Percentiles rank a stretch among this genome's conserved stretches.
Conservation (phyloP, 2,797 vertebrate genomes). For the Neosalanx taihuensis region DNA sequence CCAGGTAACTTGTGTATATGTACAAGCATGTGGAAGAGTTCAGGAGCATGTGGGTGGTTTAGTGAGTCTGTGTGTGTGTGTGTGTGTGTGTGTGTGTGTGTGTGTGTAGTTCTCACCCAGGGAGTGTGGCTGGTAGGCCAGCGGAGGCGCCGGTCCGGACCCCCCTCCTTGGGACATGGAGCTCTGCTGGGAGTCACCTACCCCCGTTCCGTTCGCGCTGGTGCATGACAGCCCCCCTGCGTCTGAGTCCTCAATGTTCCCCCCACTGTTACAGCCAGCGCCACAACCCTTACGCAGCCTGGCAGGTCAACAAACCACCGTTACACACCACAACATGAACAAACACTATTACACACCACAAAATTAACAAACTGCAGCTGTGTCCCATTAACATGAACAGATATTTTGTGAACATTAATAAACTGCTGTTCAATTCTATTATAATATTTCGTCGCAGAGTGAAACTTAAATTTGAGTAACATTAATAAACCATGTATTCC, state of each 20-base stretch:
- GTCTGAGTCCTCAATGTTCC: constrained; percentile 95
- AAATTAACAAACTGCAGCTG: constrained; percentile 62
- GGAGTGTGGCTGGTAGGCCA: constrained; percentile 79
- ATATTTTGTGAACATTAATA: no score
- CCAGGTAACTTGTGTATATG: background rate
- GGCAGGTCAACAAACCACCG: background rate
- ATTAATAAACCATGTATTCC: no score
- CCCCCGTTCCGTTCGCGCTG: constrained; percentile 79
- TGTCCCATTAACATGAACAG: constrained; percentile 74
- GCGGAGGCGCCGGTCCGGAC: constrained; percentile 77
- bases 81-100: background rate
- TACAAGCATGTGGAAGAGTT: background rate
- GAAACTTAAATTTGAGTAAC: no score
- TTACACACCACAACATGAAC: constrained; percentile 58
- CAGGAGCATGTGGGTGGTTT: background rate
- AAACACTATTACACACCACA: background rate
- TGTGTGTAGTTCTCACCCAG: constrained; percentile 73
- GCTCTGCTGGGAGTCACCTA: constrained; percentile 83
- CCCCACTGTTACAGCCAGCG: constrained; percentile 97
- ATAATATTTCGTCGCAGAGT: no score
- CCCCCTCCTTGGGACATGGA: constrained; percentile 79
- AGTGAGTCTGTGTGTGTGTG: background rate
- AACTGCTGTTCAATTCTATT: no score
- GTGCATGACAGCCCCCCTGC: constrained; percentile 84
- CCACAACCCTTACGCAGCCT: constrained; percentile 96